A percentile compares a stretch with the other conserved stretches of the same genome.
Conservation (phyloP, 2,888 invertebrate species). For the Drosophila multiciliata region DNA sequence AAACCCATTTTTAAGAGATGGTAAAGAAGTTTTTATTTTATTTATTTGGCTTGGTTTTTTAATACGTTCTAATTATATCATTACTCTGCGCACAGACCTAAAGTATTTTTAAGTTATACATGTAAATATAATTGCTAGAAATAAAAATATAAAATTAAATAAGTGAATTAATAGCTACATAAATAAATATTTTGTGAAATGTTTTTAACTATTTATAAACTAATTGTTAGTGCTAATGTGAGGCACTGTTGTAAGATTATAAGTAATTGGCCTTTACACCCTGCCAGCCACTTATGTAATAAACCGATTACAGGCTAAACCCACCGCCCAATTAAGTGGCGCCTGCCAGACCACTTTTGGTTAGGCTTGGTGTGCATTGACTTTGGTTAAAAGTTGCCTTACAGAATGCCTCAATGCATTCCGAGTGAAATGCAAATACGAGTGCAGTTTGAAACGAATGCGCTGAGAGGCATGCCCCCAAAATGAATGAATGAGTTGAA, state of each 20-base stretch:
- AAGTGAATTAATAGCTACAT: neutral
- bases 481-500: constrained; percentile 38
- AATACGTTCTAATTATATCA: neutral
- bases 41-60: neutral
- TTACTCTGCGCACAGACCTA: neutral
- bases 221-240: neutral
- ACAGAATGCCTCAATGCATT: constrained; percentile 43
- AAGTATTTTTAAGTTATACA: neutral
- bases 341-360: constrained; percentile 31
- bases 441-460: constrained; percentile 48
- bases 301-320: constrained; percentile 4
- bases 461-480: constrained; percentile 31
- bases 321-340: constrained; percentile 17
- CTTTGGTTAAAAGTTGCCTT: constrained; percentile 51
- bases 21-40: neutral
- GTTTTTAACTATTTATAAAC: neutral
- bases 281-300: constrained; percentile 20
- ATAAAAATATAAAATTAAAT: neutral
- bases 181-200: neutral
- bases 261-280: constrained; percentile 7
- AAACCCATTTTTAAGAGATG: no score
- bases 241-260: neutral
- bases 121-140: neutral
- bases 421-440: constrained; percentile 47
- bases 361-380: constrained; percentile 47